These are phyloP conservation scores for Uloborus diversus DNA, from an alignment of 1,140 invertebrate genomes.

Conservation along the genomic window DNA sequence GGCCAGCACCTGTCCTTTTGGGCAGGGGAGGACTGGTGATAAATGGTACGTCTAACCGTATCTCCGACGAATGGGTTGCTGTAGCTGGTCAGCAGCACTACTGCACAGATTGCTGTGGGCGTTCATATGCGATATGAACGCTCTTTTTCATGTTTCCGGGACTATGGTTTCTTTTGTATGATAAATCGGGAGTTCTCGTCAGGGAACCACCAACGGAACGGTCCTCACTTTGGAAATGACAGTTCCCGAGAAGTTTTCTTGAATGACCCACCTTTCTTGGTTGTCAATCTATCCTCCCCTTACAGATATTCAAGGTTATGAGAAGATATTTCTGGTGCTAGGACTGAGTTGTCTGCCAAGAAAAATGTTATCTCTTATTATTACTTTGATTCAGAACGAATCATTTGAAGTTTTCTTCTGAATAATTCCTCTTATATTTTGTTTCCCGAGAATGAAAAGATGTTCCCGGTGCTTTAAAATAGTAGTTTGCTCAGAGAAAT, in stretches of 20 bases:
- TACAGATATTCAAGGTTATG: too few relatives aligned
- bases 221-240: neutral
- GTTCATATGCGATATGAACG: constrained; percentile 10
- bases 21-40: constrained; percentile 32
- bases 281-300: too few relatives aligned
- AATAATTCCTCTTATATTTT: too few relatives aligned
- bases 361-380: too few relatives aligned
- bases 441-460: too few relatives aligned
- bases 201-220: neutral
- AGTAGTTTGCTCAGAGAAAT: too few relatives aligned
- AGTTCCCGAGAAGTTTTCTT: neutral
- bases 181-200: neutral
- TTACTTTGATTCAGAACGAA: too few relatives aligned
- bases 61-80: constrained; percentile 46
- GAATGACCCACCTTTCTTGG: neutral
- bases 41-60: constrained; percentile 19
- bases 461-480: too few relatives aligned
- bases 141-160: constrained; percentile 3
- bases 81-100: constrained; percentile 23
- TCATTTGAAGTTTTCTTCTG: too few relatives aligned
- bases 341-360: neutral
- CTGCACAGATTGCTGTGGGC: constrained; percentile 20
- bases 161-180: neutral
- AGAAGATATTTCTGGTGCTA: neutral
- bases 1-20: constrained; percentile 40